Conservation (phyloP, 2,888 invertebrate species). For the Agapostemon virescens region DNA sequence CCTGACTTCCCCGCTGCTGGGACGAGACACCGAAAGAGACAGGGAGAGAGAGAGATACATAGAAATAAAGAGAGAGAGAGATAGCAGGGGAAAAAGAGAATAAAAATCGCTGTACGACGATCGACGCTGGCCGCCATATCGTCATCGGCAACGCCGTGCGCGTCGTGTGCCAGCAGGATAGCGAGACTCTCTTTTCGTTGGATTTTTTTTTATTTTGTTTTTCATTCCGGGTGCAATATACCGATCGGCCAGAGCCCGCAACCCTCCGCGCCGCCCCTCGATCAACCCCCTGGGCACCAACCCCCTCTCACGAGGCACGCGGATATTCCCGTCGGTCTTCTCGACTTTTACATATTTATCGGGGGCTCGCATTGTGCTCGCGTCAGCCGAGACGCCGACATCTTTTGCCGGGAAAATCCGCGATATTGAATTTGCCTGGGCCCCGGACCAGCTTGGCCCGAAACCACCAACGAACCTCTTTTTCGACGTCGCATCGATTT, state of each 20-base stretch:
- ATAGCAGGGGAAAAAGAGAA: not conserved
- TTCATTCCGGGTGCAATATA: slow-evolving; percentile 43
- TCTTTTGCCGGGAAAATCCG: slow-evolving; percentile 69
- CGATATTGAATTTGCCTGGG: slow-evolving; percentile 63
- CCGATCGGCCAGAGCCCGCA: slow-evolving; percentile 29
- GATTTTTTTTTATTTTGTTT: slow-evolving; percentile 22
- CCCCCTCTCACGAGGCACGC: slow-evolving; percentile 34
- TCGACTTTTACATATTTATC: slow-evolving; percentile 76
- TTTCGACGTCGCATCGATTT: not conserved
- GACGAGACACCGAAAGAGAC: not conserved
- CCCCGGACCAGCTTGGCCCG: slow-evolving; percentile 1
- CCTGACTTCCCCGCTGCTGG: slow-evolving; percentile 11
- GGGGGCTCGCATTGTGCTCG: slow-evolving; percentile 72
- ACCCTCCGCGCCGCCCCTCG: slow-evolving; percentile 15
- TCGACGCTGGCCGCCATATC: slow-evolving; percentile 18
- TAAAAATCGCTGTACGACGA: slow-evolving; percentile 23
- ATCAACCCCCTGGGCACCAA: not conserved
- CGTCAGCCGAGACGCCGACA: slow-evolving; percentile 70
- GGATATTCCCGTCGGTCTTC: slow-evolving; percentile 61
- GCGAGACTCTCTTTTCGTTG: not conserved
- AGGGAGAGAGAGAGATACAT: not conserved
- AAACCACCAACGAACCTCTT: slow-evolving; percentile 1
- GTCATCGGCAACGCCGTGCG: not conserved
- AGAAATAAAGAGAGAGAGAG: not conserved
- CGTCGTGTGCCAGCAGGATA: slow-evolving; percentile 1